Evolutionary conservation across 2,113 vertebrate genomes (phyloP).

Genomic region (Rattus norvegicus): GRCr8 NC_086035.1:35083001-35083500

Average conservation of each 20-base stretch:
- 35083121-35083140: neutral
- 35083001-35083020: neutral
- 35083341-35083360: neutral
- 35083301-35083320: too few species aligned
- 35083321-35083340: neutral
- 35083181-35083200: neutral
- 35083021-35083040: neutral
- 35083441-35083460: neutral
- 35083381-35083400: neutral
- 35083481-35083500: neutral
- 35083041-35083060: neutral
- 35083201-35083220: neutral
- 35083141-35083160: neutral
- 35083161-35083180: neutral
- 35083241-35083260: too few species aligned
- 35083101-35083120: neutral
- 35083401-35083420: neutral
- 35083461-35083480: neutral
- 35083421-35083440: neutral
- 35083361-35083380: neutral
- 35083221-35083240: neutral
- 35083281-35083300: neutral
- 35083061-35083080: neutral
- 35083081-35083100: neutral
- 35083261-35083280: accelerated